Percentiles rank a stretch among this genome's conserved stretches.
These are phyloP conservation scores for Monopterus albus DNA, from an alignment of 2,113 vertebrate genomes.

Conservation along the genomic window DNA sequence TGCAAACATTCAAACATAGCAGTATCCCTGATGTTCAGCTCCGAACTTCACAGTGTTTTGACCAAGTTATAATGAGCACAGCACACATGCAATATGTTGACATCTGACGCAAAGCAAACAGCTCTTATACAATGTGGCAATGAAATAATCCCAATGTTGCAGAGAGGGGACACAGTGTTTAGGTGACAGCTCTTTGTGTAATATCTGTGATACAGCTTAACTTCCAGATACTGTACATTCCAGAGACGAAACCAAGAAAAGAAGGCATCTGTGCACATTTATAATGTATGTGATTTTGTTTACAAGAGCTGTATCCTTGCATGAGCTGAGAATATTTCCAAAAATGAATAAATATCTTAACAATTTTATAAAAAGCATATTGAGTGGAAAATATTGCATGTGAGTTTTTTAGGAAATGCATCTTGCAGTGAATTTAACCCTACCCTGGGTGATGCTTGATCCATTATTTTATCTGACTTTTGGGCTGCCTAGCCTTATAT, in stretches of 20 bases:
- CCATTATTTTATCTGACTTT: too few species aligned
- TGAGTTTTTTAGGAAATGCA: too few species aligned
- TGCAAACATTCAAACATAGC: neutral
- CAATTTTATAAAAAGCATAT: too few species aligned
- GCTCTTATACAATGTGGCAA: constrained; percentile 21
- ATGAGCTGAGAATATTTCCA: constrained; percentile 73
- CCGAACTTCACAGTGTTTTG: constrained; percentile 33
- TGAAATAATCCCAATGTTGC: constrained; percentile 28
- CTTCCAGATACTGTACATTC: constrained; percentile 68
- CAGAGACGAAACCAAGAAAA: constrained; percentile 59
- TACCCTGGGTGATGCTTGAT: too few species aligned
- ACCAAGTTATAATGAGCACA: neutral
- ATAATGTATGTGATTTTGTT: constrained; percentile 72
- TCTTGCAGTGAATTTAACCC: too few species aligned
- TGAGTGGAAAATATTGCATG: too few species aligned
- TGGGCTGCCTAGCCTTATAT: too few species aligned
- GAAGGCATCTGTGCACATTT: constrained; percentile 67
- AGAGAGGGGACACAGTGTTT: neutral
- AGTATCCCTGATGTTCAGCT: neutral
- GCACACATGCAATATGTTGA: neutral
- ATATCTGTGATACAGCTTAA: constrained; percentile 42
- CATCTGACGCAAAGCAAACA: constrained; percentile 12
- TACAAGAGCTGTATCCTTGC: constrained; percentile 76
- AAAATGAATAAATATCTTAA: constrained; percentile 76
- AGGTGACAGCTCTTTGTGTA: constrained; percentile 16